Evolutionary conservation across 2,888 invertebrate species (phyloP).

Genomic region (Eupithecia inturbata): DNA sequence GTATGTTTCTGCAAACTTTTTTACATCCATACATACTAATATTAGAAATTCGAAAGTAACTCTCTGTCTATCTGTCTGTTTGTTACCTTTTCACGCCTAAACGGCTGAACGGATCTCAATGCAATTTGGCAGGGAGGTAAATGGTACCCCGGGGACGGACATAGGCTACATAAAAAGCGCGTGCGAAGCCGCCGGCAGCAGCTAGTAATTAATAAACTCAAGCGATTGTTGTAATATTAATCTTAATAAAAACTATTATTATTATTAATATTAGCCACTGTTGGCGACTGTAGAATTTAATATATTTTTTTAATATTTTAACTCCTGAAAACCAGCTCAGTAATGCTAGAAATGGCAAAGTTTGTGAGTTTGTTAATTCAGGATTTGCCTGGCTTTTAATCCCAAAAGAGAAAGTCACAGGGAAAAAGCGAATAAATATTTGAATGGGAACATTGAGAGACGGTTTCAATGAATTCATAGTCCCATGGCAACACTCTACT

Average conservation of each 20-base stretch:
- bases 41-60: too few species aligned
- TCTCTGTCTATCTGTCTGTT: too few species aligned
- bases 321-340: slow-evolving; percentile 9
- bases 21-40: too few species aligned
- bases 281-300: background rate
- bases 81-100: too few species aligned
- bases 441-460: slow-evolving; percentile 7
- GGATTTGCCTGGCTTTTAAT: slow-evolving; percentile 19
- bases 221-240: background rate
- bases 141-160: too few species aligned
- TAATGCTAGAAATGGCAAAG: slow-evolving; percentile 14
- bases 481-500: slow-evolving; percentile 4
- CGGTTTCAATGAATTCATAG: slow-evolving; percentile 2
- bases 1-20: background rate
- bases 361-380: slow-evolving; percentile 18
- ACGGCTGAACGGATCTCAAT: too few species aligned
- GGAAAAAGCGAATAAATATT: slow-evolving; percentile 13
- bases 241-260: too few species aligned
- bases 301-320: too few species aligned
- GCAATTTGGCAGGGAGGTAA: too few species aligned
- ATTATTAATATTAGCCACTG: background rate
- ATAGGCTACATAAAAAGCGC: too few species aligned
- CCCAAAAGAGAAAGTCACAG: slow-evolving; percentile 9
- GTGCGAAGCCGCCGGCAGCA: too few species aligned
- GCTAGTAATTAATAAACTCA: background rate